phyloP scores from a whole-genome alignment of 2,113 vertebrate genomes.

The Papio anubis region DNA sequence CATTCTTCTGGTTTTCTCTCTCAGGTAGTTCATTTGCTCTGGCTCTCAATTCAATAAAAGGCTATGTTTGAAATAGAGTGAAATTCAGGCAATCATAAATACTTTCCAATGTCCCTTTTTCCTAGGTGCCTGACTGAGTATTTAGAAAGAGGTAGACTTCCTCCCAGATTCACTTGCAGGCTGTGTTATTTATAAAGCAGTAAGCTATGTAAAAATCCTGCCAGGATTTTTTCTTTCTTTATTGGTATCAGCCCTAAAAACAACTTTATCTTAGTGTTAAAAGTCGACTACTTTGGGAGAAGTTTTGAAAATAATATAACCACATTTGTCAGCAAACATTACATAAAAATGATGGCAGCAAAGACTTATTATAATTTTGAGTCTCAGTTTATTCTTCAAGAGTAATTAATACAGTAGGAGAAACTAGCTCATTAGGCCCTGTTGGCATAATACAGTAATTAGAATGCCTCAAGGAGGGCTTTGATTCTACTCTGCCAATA shows the following conservation, averaged over 20 bases:
- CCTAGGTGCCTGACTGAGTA: neutral
- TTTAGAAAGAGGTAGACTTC: neutral
- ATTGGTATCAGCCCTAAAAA: neutral
- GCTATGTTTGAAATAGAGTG: neutral
- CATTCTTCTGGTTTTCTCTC: neutral
- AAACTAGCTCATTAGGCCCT: neutral
- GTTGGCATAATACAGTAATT: no score
- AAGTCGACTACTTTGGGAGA: neutral
- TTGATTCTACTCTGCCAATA: neutral
- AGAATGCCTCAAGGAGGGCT: neutral
- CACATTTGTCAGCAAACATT: slow-evolving; percentile 21
- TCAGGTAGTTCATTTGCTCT: neutral
- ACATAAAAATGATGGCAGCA: neutral
- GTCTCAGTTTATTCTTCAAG: neutral
- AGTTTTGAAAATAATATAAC: neutral
- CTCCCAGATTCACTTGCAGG: neutral
- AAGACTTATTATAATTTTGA: neutral
- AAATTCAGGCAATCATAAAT: neutral
- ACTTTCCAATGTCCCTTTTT: neutral
- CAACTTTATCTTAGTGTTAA: neutral
- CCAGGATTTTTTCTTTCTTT: neutral
- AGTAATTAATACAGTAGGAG: neutral
- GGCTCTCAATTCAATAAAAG: neutral
- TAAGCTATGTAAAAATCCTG: neutral
- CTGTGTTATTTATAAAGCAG: neutral